These are phyloP conservation scores for Aepyceros melampus DNA, from an alignment of 2,113 vertebrate genomes.

Conservation along the genomic window DNA sequence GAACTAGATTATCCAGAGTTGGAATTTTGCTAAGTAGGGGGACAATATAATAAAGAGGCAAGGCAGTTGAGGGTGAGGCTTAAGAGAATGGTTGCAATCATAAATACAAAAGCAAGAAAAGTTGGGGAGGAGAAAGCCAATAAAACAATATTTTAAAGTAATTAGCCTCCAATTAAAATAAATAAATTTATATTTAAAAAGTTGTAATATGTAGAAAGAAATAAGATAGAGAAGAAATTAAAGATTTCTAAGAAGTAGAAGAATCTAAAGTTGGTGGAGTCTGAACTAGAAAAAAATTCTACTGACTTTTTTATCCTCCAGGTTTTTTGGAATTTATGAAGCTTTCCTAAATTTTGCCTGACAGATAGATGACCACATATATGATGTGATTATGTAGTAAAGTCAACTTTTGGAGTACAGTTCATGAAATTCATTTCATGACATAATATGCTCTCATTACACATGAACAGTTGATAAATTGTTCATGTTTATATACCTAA, in stretches of 20 bases:
- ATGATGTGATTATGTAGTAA: background rate
- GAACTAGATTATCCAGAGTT: background rate
- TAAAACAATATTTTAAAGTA: background rate
- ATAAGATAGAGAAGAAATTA: background rate
- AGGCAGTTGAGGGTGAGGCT: background rate
- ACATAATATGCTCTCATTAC: background rate
- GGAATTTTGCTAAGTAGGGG: background rate
- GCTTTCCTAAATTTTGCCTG: background rate
- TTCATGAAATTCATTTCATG: background rate
- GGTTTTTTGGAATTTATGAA: background rate
- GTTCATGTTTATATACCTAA: background rate
- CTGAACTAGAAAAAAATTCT: background rate
- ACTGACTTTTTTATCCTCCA: background rate
- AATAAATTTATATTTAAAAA: no score
- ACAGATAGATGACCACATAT: background rate
- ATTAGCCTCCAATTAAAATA: no score
- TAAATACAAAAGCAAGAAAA: slow-evolving; percentile 3
- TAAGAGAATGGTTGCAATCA: background rate
- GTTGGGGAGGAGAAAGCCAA: background rate
- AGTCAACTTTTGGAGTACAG: background rate
- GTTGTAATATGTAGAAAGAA: background rate
- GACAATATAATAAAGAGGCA: background rate
- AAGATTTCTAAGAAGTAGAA: background rate
- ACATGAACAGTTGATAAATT: background rate
- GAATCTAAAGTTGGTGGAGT: background rate